phyloP scores from a whole-genome alignment of 2,113 vertebrate genomes.

The Thamnophis sirtalis region DNA sequence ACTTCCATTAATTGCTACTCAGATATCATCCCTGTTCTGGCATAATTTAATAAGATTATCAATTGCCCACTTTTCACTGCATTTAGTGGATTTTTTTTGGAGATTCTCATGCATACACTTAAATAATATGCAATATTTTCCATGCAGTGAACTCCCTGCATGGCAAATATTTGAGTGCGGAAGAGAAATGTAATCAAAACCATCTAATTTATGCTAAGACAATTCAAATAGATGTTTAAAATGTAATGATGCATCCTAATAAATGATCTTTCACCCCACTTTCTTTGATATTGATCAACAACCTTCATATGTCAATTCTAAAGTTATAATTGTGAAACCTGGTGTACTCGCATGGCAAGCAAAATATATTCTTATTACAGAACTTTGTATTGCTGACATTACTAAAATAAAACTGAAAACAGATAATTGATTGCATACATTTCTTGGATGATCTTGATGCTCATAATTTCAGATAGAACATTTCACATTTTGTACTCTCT shows the following conservation, averaged over 20 bases:
- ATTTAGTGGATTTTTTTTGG: slow-evolving; percentile 35
- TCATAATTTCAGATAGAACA: not conserved
- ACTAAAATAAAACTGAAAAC: not conserved
- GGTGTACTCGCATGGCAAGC: not conserved
- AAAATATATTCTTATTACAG: slow-evolving; percentile 29
- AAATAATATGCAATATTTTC: slow-evolving; percentile 27
- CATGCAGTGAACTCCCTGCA: slow-evolving; percentile 30
- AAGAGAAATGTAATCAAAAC: slow-evolving; percentile 42
- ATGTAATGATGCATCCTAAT: slow-evolving; percentile 59
- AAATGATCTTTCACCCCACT: slow-evolving; percentile 53
- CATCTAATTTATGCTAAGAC: slow-evolving; percentile 52
- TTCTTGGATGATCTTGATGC: not conserved
- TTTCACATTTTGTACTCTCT: not conserved
- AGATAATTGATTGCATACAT: not conserved
- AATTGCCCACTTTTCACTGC: slow-evolving; percentile 16
- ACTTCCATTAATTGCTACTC: slow-evolving; percentile 47
- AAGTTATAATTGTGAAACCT: not conserved
- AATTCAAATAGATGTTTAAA: slow-evolving; percentile 54
- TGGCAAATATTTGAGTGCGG: not conserved
- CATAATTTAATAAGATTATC: slow-evolving; percentile 38
- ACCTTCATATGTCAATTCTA: slow-evolving; percentile 32
- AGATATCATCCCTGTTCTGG: slow-evolving; percentile 27
- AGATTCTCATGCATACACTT: slow-evolving; percentile 21
- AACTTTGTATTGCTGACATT: not conserved
- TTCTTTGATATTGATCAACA: slow-evolving; percentile 53